Conservation (phyloP, 1,140 invertebrate genomes). For the Dendroctonus valens region DNA sequence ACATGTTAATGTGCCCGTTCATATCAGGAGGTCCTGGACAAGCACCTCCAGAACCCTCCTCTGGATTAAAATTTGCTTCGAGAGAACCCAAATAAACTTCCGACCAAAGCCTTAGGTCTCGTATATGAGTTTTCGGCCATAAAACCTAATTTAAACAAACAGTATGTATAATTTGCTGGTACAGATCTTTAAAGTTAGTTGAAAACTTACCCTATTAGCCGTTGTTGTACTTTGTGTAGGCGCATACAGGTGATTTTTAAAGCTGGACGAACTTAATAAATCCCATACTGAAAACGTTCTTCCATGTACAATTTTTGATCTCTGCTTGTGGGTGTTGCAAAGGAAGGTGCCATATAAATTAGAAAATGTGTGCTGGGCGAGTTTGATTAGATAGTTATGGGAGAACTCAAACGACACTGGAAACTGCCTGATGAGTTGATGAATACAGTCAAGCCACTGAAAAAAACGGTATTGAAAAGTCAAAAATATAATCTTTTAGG, state of each 20-base stretch:
- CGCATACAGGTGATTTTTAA: slow-evolving; percentile 83
- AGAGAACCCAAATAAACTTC: slow-evolving; percentile 76
- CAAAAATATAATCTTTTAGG: no score
- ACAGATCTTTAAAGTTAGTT: background rate
- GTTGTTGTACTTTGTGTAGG: slow-evolving; percentile 51
- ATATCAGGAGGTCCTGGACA: slow-evolving; percentile 40
- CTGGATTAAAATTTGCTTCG: slow-evolving; percentile 48
- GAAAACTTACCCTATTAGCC: slow-evolving; percentile 28
- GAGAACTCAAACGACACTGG: slow-evolving; percentile 96
- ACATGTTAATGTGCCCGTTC: slow-evolving; percentile 53
- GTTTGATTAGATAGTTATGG: slow-evolving; percentile 88
- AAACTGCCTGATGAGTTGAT: slow-evolving; percentile 88
- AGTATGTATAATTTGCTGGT: background rate
- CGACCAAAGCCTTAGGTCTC: slow-evolving; percentile 80
- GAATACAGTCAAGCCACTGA: slow-evolving; percentile 96
- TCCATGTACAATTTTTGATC: slow-evolving; percentile 65
- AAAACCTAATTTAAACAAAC: slow-evolving; percentile 62
- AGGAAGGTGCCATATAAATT: slow-evolving; percentile 97
- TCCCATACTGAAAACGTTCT: slow-evolving; percentile 86
- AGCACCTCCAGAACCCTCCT: slow-evolving; percentile 32
- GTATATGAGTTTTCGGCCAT: slow-evolving; percentile 81
- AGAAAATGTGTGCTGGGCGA: slow-evolving; percentile 93
- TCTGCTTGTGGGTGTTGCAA: slow-evolving; percentile 83
- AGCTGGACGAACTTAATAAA: slow-evolving; percentile 73
- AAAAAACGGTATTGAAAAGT: background rate